These are phyloP conservation scores for Phrynosoma platyrhinos DNA, from an alignment of 2,113 vertebrate species.

Conservation along the genomic window DNA sequence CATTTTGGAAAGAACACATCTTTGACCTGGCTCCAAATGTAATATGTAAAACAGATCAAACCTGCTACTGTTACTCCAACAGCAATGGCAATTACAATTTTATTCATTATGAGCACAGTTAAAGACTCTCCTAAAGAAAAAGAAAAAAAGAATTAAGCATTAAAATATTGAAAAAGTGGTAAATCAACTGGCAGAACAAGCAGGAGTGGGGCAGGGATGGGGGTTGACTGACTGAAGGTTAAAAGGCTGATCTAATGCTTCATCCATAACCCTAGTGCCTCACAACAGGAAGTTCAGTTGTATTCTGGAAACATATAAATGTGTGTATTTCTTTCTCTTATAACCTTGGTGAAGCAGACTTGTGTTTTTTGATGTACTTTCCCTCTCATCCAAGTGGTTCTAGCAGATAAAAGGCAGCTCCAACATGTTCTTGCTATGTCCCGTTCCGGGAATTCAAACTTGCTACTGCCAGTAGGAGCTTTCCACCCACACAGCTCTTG, in stretches of 20 bases:
- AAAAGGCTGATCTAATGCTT: background rate
- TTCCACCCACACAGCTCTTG: background rate
- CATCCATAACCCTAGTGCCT: background rate
- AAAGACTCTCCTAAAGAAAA: conserved; percentile 42
- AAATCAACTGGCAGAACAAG: background rate
- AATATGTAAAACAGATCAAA: accelerated
- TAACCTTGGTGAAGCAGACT: background rate
- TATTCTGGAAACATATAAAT: background rate
- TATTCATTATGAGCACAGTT: conserved; percentile 16
- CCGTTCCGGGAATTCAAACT: background rate
- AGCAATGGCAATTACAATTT: accelerated
- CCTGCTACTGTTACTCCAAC: accelerated
- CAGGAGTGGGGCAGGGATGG: background rate
- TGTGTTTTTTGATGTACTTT: background rate
- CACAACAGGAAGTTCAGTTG: background rate
- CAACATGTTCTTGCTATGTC: background rate
- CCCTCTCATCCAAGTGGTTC: background rate
- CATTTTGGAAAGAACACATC: conserved; percentile 73
- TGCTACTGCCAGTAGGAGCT: background rate
- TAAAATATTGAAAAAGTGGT: background rate
- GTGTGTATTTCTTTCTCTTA: background rate
- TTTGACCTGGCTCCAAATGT: conserved; percentile 43
- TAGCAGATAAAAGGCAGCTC: background rate
- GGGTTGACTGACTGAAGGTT: background rate
- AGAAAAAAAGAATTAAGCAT: background rate